phyloP scores from a whole-genome alignment of 2,888 invertebrate species.

The Neocrepidodera transversa region DNA sequence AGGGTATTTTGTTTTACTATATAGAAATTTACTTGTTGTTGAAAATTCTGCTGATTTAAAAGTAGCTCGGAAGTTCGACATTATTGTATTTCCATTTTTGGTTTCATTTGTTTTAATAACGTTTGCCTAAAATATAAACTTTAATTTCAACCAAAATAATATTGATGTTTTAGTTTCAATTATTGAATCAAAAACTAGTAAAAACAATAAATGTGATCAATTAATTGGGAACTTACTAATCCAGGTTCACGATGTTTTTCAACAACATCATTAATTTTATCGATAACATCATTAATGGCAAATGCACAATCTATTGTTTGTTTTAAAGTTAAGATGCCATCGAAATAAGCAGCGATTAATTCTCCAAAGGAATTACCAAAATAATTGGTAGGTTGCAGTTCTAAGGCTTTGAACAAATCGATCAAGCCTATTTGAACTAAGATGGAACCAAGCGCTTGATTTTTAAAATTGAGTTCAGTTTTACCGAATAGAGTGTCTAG shows the following conservation, averaged over 20 bases:
- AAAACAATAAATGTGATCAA: too few relatives aligned
- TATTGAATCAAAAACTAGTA: too few relatives aligned
- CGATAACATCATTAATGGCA: slow-evolving; percentile 29
- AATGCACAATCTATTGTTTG: slow-evolving; percentile 80
- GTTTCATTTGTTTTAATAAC: background rate
- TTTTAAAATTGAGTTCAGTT: background rate
- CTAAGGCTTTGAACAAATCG: slow-evolving; percentile 63
- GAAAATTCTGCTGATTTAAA: slow-evolving; percentile 6
- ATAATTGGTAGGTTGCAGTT: slow-evolving; percentile 48
- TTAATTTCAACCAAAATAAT: too few relatives aligned
- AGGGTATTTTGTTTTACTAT: background rate
- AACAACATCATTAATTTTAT: slow-evolving; percentile 10
- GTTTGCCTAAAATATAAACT: background rate
- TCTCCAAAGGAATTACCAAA: slow-evolving; percentile 86
- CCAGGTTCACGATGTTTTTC: background rate
- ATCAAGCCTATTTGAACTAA: slow-evolving; percentile 66
- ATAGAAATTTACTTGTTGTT: slow-evolving; percentile 5
- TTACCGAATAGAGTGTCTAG: slow-evolving; percentile 18
- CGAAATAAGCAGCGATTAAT: slow-evolving; percentile 89
- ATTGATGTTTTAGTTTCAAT: too few relatives aligned
- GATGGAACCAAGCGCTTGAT: slow-evolving; percentile 37
- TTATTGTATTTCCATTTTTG: background rate
- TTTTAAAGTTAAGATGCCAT: slow-evolving; percentile 83
- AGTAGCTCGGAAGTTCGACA: slow-evolving; percentile 10
- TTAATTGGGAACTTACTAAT: too few relatives aligned